Evolutionary conservation across 2,113 vertebrate genomes (phyloP).

Genomic region (Sapajus apella): DNA sequence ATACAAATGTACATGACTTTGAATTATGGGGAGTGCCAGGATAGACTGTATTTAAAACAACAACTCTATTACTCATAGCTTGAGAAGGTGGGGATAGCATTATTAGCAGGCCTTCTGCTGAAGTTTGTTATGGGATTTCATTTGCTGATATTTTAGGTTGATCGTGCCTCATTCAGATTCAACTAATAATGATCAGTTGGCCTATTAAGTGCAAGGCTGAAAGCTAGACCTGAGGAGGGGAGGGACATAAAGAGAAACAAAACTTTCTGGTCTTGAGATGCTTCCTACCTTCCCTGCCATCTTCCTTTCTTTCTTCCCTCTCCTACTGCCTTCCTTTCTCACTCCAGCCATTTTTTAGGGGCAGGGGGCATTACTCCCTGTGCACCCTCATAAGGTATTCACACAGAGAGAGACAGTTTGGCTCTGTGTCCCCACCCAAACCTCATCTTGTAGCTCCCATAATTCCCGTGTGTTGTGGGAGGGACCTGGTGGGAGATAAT

Average conservation of each 20-base stretch:
- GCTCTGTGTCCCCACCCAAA: no score
- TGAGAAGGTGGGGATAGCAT: neutral
- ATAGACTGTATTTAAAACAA: constrained; percentile 28
- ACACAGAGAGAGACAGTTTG: neutral
- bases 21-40: constrained; percentile 37
- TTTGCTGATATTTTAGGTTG: fast-evolving
- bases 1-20: constrained; percentile 39
- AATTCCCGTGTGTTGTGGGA: no score
- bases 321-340: neutral
- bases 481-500: no score
- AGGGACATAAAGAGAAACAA: neutral
- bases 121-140: neutral
- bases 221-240: neutral
- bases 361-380: neutral
- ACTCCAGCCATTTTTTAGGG: neutral
- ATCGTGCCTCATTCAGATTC: neutral
- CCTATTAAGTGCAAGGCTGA: neutral
- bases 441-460: no score
- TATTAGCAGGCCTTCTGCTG: neutral
- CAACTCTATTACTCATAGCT: neutral
- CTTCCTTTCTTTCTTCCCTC: neutral
- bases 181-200: neutral
- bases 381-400: neutral
- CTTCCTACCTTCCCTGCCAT: neutral
- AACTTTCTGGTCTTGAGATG: neutral